Percentiles rank a stretch among this genome's conserved stretches.
Conservation (phyloP, 2,797 vertebrate species). For the Varecia variegata region DNA sequence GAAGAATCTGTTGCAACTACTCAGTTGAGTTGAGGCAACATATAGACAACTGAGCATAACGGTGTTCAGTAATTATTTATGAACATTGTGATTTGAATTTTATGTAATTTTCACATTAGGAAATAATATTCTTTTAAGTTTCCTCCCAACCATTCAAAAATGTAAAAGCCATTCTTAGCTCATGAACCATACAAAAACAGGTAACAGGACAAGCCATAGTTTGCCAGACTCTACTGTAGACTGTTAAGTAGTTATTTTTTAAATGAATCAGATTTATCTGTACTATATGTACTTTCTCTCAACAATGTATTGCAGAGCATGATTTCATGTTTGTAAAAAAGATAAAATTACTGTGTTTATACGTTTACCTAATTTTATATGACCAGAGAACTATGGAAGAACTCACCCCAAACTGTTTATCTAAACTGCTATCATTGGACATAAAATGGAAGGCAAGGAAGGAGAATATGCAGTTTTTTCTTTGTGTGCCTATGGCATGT, state of each 20-base stretch:
- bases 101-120: neutral
- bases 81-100: neutral
- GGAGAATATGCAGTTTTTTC: neutral
- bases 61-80: neutral
- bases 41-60: neutral
- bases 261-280: neutral
- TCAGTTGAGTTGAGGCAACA: neutral
- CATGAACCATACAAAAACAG: neutral
- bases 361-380: neutral
- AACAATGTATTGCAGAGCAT: neutral
- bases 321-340: neutral
- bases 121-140: neutral
- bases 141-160: constrained; percentile 4
- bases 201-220: neutral
- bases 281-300: neutral
- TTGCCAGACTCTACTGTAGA: neutral
- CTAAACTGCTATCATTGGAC: neutral
- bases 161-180: neutral
- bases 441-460: neutral
- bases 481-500: neutral
- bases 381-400: neutral
- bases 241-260: neutral
- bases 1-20: neutral
- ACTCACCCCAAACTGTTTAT: neutral
- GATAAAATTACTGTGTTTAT: neutral